Evolutionary conservation across 2,113 vertebrate species (phyloP).

Genomic region (Chauna torquata): DNA sequence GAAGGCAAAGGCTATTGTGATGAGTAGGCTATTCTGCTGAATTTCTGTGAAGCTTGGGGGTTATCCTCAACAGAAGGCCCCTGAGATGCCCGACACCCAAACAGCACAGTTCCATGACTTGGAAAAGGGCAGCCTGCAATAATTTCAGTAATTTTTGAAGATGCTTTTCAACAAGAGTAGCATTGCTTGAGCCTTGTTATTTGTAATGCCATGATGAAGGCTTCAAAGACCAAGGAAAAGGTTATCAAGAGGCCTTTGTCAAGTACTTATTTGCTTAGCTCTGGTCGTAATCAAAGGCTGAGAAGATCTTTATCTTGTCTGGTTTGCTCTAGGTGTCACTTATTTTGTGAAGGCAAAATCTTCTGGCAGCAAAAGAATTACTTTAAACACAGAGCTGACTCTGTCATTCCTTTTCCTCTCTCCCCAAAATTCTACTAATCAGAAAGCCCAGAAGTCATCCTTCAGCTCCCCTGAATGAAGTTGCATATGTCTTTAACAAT

Average conservation of each 20-base stretch:
- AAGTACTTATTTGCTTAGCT: neutral
- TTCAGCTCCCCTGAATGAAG: neutral
- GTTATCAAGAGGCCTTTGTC: neutral
- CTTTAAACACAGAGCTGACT: neutral
- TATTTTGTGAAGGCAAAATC: neutral
- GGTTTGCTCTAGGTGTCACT: neutral
- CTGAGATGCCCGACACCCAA: neutral
- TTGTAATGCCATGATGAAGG: neutral
- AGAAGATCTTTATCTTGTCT: neutral
- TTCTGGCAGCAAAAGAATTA: neutral
- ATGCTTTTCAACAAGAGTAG: neutral
- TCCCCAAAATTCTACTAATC: accelerated
- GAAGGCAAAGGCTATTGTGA: neutral
- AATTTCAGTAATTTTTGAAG: neutral
- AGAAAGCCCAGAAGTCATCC: neutral
- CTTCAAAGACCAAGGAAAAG: neutral
- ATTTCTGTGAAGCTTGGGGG: neutral
- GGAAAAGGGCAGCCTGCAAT: neutral
- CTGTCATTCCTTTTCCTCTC: neutral
- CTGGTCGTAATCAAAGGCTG: neutral
- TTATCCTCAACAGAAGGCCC: neutral
- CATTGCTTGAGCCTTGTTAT: neutral
- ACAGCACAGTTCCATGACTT: neutral
- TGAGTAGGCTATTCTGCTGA: neutral
- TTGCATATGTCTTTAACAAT: neutral